Evolutionary conservation across 1,140 invertebrate species (phyloP), one percentile per base, ranked within the genome.

Genomic region (Drosophila kanapiae): DNA sequence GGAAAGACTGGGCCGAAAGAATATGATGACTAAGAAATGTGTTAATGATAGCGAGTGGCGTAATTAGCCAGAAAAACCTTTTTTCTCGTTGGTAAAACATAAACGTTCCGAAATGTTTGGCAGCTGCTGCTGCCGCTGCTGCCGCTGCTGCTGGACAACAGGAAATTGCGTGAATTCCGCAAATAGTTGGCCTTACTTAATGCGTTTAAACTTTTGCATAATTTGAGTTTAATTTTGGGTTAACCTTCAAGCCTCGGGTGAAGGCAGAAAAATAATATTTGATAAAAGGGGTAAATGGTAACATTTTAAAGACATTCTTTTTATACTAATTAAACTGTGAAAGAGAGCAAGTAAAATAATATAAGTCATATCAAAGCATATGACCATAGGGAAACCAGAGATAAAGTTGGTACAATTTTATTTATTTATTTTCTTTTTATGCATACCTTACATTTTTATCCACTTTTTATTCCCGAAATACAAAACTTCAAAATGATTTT

Each of bases 11-110:
- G 47, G 49, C 37, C 33, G 11, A 37, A 61, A 82, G 77, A 84
- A 84, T 71, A 80, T 67, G 77, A 85, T 84, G 82, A 84, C 82
- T 69, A 69, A 75, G 68, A 86, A 85, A 85, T 85, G 82, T 85
- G 75, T 85, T 86, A 85, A 85, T 82, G 82, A 70, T 85, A 78
- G 69, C 58, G 61, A 85, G 57, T 74, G 74, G 74, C 74, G 82
- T 81, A 84, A 85, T 84, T 85, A 84, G 68, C 78, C 59, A 69
- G 74, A 81, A 80, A 68, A 56, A 42, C 31, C 31, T 18, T 53
- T 23, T 35, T 54, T 67, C 48, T 47, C 51, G 49, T 67, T 77
- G 49, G 51, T 68, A 63, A 60, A 62, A 64, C 81, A 68, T 49
- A 69, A 69, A 67, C 61, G 67, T 59, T 57, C 29, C 51, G 53